Conservation (phyloP, 2,797 vertebrate species). For the Spatula clypeata region DNA sequence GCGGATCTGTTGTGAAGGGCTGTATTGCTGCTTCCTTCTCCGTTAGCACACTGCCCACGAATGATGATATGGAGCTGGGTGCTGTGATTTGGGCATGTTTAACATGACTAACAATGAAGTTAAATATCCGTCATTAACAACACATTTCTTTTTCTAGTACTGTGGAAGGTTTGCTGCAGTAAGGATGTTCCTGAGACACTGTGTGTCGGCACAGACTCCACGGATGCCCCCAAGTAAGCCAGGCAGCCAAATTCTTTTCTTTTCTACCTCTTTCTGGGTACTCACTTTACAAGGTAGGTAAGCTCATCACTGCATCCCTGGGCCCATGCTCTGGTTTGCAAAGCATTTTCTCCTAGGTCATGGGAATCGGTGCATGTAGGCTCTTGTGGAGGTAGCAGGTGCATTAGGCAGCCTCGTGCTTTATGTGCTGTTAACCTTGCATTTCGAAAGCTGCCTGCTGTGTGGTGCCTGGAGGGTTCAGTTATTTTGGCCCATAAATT, state of each 20-base stretch:
- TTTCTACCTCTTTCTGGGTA: neutral
- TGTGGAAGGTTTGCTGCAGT: neutral
- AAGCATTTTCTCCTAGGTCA: neutral
- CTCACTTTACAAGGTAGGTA: neutral
- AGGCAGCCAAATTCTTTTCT: neutral
- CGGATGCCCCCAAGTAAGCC: neutral
- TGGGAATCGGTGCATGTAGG: neutral
- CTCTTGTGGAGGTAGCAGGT: neutral
- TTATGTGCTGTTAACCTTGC: accelerated
- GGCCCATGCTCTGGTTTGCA: neutral
- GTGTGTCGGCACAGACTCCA: neutral
- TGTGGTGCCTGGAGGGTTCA: neutral
- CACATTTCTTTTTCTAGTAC: neutral
- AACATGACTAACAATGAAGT: neutral
- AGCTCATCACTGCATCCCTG: neutral
- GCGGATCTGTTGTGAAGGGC: neutral
- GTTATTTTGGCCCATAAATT: neutral
- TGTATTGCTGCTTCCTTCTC: neutral
- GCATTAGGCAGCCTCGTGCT: neutral
- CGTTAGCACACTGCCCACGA: neutral
- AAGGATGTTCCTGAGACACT: neutral
- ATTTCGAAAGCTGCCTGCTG: neutral
- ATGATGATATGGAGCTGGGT: neutral
- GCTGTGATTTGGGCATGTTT: neutral
- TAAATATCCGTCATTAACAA: neutral